A percentile compares a stretch with the other conserved stretches of the same genome.
phyloP scores from a whole-genome alignment of 1,140 invertebrate genomes.

The Drosophila bifasciata region DNA sequence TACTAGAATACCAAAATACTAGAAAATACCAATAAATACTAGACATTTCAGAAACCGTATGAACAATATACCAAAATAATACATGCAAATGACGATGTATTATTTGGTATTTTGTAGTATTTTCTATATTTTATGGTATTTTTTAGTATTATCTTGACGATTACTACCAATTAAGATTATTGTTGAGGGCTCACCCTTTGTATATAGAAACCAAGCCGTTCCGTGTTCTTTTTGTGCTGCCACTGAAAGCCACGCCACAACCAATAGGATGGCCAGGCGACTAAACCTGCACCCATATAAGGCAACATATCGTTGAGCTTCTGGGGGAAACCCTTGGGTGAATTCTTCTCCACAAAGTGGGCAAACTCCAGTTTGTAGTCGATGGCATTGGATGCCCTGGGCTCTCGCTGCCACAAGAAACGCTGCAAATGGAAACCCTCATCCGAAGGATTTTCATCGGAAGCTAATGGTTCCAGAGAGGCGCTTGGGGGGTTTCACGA shows the following conservation, averaged over 20 bases:
- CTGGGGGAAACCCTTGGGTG: constrained; percentile 48
- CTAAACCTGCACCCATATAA: constrained; percentile 52
- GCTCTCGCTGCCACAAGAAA: too few species aligned
- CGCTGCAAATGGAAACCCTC: too few species aligned
- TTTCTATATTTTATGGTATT: too few species aligned
- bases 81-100: not conserved
- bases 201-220: constrained; percentile 57
- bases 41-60: too few species aligned
- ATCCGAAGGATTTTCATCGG: too few species aligned
- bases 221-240: constrained; percentile 45
- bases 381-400: not conserved
- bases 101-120: not conserved
- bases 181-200: constrained; percentile 60
- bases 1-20: too few species aligned
- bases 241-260: constrained; percentile 62
- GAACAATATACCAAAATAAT: not conserved
- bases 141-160: not conserved
- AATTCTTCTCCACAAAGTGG: constrained; percentile 58
- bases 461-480: too few species aligned
- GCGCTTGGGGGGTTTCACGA: too few species aligned
- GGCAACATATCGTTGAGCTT: constrained; percentile 58
- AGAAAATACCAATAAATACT: too few species aligned
- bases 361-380: constrained; percentile 52
- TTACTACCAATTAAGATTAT: too few species aligned
- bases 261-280: constrained; percentile 71